Conservation (phyloP, 2,888 invertebrate species). For the Harmothoe impar region DNA sequence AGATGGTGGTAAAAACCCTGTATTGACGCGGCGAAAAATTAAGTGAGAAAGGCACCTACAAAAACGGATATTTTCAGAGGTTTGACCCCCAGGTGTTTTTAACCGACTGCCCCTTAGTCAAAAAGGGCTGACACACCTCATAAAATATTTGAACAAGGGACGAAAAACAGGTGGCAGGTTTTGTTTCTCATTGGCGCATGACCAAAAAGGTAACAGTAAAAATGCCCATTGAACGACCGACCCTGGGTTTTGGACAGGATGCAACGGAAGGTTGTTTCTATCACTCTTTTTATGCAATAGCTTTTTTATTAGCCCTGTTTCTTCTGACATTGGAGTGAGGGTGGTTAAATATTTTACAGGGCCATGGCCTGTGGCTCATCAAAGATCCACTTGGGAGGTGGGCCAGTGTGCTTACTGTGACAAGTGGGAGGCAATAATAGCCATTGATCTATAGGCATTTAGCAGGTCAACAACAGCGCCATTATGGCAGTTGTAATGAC, state of each 20-base stretch:
- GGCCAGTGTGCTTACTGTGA: neutral
- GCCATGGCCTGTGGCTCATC: neutral
- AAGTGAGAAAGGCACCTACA: neutral
- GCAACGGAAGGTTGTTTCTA: neutral
- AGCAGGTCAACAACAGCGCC: too few relatives aligned
- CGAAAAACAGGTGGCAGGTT: neutral
- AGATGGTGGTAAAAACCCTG: neutral
- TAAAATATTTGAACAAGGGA: slow-evolving; percentile 2
- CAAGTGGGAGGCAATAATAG: neutral
- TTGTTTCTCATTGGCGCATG: slow-evolving; percentile 1
- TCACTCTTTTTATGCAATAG: too few relatives aligned
- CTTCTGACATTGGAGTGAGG: neutral
- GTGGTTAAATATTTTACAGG: slow-evolving; percentile 15
- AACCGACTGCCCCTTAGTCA: neutral
- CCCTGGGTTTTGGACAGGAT: slow-evolving; percentile 16
- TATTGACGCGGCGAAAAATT: neutral
- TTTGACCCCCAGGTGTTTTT: neutral
- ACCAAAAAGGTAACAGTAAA: neutral
- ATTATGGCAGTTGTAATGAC: too few relatives aligned
- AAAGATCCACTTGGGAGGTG: neutral
- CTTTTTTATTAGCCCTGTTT: neutral
- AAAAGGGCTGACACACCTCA: neutral
- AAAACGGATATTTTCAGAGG: neutral
- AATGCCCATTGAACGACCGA: neutral
- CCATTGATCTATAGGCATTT: too few relatives aligned